A percentile compares a stretch with the other conserved stretches of the same genome.
Conservation (phyloP, 1,140 invertebrate species). For the Ips typographus region DNA sequence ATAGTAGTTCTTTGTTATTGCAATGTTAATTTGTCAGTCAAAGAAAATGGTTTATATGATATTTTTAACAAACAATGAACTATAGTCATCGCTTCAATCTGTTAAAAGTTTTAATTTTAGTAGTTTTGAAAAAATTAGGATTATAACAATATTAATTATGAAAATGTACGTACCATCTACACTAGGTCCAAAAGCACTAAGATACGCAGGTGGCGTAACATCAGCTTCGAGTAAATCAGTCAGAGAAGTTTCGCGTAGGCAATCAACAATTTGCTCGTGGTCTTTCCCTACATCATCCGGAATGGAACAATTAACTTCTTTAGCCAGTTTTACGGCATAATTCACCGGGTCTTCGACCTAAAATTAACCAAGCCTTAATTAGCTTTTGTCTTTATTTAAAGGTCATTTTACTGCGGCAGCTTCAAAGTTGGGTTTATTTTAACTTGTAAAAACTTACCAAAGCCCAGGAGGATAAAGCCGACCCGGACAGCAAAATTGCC, state of each 20-base stretch:
- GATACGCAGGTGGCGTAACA: constrained; percentile 78
- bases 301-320: constrained; percentile 82
- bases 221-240: constrained; percentile 77
- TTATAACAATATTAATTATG: too few species aligned
- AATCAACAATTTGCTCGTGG: constrained; percentile 79
- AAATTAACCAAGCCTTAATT: neutral
- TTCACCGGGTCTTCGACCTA: constrained; percentile 81
- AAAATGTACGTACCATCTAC: constrained; percentile 62
- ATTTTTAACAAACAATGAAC: too few species aligned
- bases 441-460: constrained; percentile 51
- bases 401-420: too few species aligned
- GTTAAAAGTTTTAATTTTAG: too few species aligned
- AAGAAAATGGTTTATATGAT: too few species aligned
- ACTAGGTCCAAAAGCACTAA: constrained; percentile 81
- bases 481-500: constrained; percentile 88
- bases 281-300: constrained; percentile 75
- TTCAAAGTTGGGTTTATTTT: too few species aligned
- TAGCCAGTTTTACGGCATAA: constrained; percentile 82
- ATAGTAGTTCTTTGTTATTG: too few species aligned
- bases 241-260: constrained; percentile 73
- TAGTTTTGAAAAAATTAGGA: too few species aligned
- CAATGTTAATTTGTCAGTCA: too few species aligned
- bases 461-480: constrained; percentile 91
- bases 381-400: too few species aligned
- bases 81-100: too few species aligned